Evolutionary conservation across 2,797 vertebrate species (phyloP), one percentile per base, ranked within the genome.

Genomic region (Myoxocephalus aenaeus): DNA sequence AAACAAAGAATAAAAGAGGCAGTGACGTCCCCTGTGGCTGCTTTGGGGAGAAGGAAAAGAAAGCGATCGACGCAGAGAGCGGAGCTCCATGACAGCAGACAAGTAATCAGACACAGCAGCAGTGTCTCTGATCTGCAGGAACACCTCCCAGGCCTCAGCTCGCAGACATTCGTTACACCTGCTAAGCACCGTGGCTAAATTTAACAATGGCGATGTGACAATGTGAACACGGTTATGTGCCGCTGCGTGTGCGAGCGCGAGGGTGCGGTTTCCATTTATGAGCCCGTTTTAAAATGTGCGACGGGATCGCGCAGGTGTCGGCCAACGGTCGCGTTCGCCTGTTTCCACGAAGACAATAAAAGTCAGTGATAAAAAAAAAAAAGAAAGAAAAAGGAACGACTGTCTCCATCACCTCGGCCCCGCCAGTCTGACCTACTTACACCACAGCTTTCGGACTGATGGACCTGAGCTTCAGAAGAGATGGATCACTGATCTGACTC

Each of bases 101-200:
- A 87, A 89, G 89, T 91, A 90, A 93, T 92, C 90, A 91, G 89
- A 91, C 85, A 82, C 84, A 87, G 83, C 84, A 72, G 86, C 84
- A 73, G 78, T 27, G 53, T 84, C 83, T 92, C 86, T 89, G 87
- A 93, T 93, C 88, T 88, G 87, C 67, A n/a, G 89, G 84, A 92
- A 90, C 90, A 91, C 86, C 91, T 91, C 90, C 79, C 78, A 86
- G 90, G 86, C 88, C 90, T 90, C 88, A 44, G 76, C 84, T 85
- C 77, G 5, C 84, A 92, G 84, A 90, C 89, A 77, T 88, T 87
- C 82, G 88, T 89, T 91, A 89, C 85, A 92, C 93, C 91, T 92
- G 85, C 84, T 89, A 87, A 93, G 85, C 90, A 89, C 84, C n/a
- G 70, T 4, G 65, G 90, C 90, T 93, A 93, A 93, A 93, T 94